Percentiles rank a stretch among this genome's conserved stretches.
phyloP scores from a whole-genome alignment of 2,888 invertebrate genomes.

The Apodemia mormo region DNA sequence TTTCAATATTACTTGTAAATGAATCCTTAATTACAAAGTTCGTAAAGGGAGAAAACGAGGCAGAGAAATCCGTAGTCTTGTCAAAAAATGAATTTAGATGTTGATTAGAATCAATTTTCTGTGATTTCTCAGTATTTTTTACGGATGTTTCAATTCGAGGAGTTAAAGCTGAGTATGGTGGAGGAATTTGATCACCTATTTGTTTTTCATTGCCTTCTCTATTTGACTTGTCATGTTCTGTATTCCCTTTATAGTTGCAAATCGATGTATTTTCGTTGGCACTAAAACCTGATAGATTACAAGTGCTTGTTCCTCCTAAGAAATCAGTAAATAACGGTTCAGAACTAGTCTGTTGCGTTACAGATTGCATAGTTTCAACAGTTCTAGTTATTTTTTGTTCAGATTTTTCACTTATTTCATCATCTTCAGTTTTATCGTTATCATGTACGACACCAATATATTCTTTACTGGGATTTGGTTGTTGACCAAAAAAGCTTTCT shows the following conservation, averaged over 20 bases:
- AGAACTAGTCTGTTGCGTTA: background rate
- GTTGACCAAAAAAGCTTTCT: background rate
- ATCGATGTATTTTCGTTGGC: background rate
- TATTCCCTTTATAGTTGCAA: background rate
- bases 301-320: background rate
- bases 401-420: background rate
- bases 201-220: background rate
- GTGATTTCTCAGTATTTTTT: background rate
- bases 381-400: background rate
- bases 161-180: background rate
- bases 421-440: background rate
- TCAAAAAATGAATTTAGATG: conserved; percentile 5
- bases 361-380: background rate
- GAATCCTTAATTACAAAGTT: background rate
- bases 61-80: conserved; percentile 1
- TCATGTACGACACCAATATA: background rate
- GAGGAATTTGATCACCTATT: background rate
- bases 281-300: background rate
- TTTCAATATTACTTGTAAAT: background rate
- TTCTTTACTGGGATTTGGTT: background rate
- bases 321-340: background rate
- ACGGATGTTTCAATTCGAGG: background rate
- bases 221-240: background rate
- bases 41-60: background rate
- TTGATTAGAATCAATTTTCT: background rate